Evolutionary conservation across 2,113 vertebrate species (phyloP), one percentile per base, ranked within the genome.

Genomic region (Nannospalax galili): DNA sequence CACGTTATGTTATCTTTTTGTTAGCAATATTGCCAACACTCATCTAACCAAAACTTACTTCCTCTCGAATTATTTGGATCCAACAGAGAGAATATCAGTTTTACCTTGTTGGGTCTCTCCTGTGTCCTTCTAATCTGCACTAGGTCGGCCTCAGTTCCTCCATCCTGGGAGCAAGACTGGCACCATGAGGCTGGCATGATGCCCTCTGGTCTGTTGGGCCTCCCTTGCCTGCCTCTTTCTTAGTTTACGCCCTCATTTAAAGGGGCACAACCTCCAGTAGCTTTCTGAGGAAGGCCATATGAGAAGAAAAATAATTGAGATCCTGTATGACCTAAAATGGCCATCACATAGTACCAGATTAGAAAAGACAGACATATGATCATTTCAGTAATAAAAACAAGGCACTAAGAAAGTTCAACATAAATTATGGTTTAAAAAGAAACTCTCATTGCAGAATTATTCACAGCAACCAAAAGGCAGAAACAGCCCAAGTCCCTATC

Each of bases 351-450:
- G 20, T 56, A 80, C 42, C 48, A 84, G 48, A 74, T 28, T 67
- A 52, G 73, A 77, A 78, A 70, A 67, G 62, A 48, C 17, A 84
- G 15, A 82, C 30, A 64, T 17, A 14, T 0, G 2, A 69, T 62
- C n/a, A 82, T 56, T 80, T 93, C 65, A 84, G 40, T 32, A 93
- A 86, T 26, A 3, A 22, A 93, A 88, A 77, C 15, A 69, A 64
- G 16, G 15, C 22, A 94, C 28, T 89, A 62, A 52, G 81, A 88
- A 91, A 88, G 79, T 91, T 74, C 72, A 64, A 80, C 7, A 90
- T 19, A 70, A 84, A 75, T 93, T 19, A 37, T 93, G 7, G 67
- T 77, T 88, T 88, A 32, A 91, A 84, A 95, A 91, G 58, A 74
- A 96, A 78, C 22, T 14, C 19, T 94, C 74, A 60, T 58, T 52